Evolutionary conservation across 2,888 invertebrate genomes (phyloP).

Genomic region (Aleiodes leptofemur): DNA sequence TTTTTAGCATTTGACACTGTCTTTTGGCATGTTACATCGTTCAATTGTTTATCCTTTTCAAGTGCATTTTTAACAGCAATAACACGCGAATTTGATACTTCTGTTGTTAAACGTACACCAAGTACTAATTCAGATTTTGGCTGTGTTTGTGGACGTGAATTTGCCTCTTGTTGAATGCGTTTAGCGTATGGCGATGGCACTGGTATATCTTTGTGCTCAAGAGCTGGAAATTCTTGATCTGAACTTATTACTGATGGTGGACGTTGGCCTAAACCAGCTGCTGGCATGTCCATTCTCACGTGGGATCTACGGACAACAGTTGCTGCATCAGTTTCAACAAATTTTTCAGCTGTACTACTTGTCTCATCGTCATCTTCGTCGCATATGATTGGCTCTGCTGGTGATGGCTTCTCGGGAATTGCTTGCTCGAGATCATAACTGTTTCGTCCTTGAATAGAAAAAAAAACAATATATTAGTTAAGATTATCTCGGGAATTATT

Average conservation of each 20-base stretch:
- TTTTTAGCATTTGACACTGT: conserved; percentile 69
- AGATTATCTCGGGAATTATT: background rate
- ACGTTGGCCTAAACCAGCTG: conserved; percentile 80
- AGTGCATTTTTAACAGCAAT: conserved; percentile 58
- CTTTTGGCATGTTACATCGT: conserved; percentile 60
- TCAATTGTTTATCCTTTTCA: conserved; percentile 58
- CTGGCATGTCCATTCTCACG: conserved; percentile 80
- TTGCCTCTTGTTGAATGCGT: conserved; percentile 50
- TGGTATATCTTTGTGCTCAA: conserved; percentile 68
- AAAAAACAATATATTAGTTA: conserved; percentile 1
- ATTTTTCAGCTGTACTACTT: conserved; percentile 62
- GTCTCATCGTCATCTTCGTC: conserved; percentile 51
- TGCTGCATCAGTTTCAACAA: conserved; percentile 69
- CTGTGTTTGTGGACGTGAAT: conserved; percentile 51
- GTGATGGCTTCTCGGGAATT: conserved; percentile 62
- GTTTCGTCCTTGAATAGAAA: conserved; percentile 63
- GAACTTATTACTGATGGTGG: conserved; percentile 83
- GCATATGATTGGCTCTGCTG: conserved; percentile 59
- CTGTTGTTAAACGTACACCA: conserved; percentile 45
- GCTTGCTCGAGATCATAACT: conserved; percentile 71
- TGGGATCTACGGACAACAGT: conserved; percentile 72
- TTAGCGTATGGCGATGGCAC: conserved; percentile 66
- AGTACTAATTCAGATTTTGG: conserved; percentile 46
- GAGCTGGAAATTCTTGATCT: conserved; percentile 68
- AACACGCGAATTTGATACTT: conserved; percentile 54